These are phyloP conservation scores for Ophioninae sp. DNA, from an alignment of 2,888 invertebrate genomes.

Conservation along the genomic window DNA sequence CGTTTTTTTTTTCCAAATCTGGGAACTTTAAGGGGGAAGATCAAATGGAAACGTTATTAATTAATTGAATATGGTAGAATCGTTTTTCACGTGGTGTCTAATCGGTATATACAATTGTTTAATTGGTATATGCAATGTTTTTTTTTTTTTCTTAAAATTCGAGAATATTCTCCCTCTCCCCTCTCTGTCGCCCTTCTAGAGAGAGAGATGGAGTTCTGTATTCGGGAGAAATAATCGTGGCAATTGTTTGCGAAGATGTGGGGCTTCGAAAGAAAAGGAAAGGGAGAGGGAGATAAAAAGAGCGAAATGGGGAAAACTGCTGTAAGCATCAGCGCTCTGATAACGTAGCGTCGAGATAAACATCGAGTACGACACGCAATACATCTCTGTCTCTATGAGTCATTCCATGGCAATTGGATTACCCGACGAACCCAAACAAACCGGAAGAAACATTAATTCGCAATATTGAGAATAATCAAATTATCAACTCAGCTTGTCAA, in stretches of 20 bases:
- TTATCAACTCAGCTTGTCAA: no score
- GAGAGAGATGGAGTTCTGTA: no score
- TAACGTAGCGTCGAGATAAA: slow-evolving; percentile 23
- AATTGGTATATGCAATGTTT: no score
- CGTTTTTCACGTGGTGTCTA: no score
- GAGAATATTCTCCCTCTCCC: no score
- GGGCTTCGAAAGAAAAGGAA: background rate
- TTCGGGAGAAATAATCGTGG: slow-evolving; percentile 8
- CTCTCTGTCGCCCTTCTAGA: no score
- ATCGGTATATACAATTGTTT: no score
- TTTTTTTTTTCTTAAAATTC: no score
- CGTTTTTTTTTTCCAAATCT: background rate
- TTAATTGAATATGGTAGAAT: background rate
- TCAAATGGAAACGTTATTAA: background rate
- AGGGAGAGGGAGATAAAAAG: background rate
- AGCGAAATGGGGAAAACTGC: slow-evolving; percentile 18
- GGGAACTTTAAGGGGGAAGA: background rate
- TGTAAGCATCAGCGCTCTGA: slow-evolving; percentile 21
- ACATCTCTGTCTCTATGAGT: background rate
- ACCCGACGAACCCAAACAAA: background rate
- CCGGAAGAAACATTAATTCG: background rate
- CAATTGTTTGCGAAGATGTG: slow-evolving; percentile 23
- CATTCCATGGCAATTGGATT: background rate
- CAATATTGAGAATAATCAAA: background rate
- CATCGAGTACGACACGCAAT: slow-evolving; percentile 21